Evolutionary conservation across 2,797 vertebrate species (phyloP), one percentile per base, ranked within the genome.

Genomic region (Chelmon rostratus): DNA sequence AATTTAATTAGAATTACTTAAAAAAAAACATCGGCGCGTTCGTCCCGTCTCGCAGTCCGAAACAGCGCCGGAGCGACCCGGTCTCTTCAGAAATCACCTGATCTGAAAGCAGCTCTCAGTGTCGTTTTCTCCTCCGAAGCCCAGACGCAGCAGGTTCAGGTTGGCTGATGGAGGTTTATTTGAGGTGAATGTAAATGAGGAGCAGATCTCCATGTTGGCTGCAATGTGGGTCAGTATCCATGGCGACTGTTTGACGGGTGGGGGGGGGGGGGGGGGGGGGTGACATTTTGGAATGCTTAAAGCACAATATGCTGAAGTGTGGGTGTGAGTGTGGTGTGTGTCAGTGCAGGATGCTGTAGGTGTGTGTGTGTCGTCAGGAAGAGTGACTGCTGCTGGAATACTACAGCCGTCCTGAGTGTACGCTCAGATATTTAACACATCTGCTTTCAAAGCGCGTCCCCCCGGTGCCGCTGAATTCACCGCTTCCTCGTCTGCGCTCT

Each of bases 191-290:
- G 47, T 72, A 75, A 69, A 87, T 67, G 81, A 85, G 78, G 16
- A 61, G 72, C 54, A 70, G 57, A 57, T 59, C 63, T 75, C 58
- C 18, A 19, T 19, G 15, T 63, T 19, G 73, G 73, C 63, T 82
- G 56, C 62, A 71, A 84, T 88, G 62, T 87, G 83, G 87, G 79
- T 83, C 78, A 56, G 87, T 90, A 79, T 86, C 85, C 85, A 89
- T 83, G 68, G 79, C 21, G 62, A 85, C 86, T 19, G 80, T 72
- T 83, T 79, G 59, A 49, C 19, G 18, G 21, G 13, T 31, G 13
- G 23, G 33, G 49, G 49, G 62, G 53, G 49, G 19, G 18, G 21
- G 13, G 31, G 13, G 23, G 33, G 49, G 49, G 62, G 53, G 21
- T 52, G 50, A 74, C 62, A 82, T 81, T 73, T 70, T 4, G 13